Conservation (phyloP, 2,888 invertebrate species). For the Smittia aterrima region DNA sequence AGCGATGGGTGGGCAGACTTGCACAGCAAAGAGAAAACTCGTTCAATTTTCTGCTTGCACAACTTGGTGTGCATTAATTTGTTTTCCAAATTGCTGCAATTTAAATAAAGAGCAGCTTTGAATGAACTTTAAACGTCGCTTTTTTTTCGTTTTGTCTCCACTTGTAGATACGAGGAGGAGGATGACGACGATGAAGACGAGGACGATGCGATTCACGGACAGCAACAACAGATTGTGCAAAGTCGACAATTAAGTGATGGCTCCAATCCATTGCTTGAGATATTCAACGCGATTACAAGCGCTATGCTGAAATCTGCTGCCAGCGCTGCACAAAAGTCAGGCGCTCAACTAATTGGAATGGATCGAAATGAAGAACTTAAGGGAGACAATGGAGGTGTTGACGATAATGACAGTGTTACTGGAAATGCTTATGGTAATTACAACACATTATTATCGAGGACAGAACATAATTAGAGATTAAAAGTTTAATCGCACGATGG, state of each 20-base stretch:
- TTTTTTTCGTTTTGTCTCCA: background rate
- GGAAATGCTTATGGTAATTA: slow-evolving; percentile 21
- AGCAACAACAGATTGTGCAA: slow-evolving; percentile 6
- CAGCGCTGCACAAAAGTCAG: background rate
- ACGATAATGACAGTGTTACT: slow-evolving; percentile 9
- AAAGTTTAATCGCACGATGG: background rate
- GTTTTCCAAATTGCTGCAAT: slow-evolving; percentile 2
- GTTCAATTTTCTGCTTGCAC: slow-evolving; percentile 13
- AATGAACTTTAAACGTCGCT: background rate
- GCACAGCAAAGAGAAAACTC: background rate
- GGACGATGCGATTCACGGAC: background rate
- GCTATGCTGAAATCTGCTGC: background rate
- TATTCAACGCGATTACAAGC: background rate
- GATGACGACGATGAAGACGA: background rate
- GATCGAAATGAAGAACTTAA: background rate
- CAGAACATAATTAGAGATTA: background rate
- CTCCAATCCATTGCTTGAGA: slow-evolving; percentile 10
- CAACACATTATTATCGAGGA: background rate
- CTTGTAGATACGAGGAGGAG: background rate
- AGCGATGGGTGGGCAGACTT: background rate
- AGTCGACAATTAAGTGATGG: slow-evolving; percentile 23
- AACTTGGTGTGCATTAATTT: slow-evolving; percentile 15
- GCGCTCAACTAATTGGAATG: background rate
- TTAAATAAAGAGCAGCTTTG: background rate
- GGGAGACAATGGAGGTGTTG: background rate